A percentile compares a stretch with the other conserved stretches of the same genome.
Conservation (phyloP, 2,113 vertebrate genomes). For the Romanogobio albipinnatus region DNA sequence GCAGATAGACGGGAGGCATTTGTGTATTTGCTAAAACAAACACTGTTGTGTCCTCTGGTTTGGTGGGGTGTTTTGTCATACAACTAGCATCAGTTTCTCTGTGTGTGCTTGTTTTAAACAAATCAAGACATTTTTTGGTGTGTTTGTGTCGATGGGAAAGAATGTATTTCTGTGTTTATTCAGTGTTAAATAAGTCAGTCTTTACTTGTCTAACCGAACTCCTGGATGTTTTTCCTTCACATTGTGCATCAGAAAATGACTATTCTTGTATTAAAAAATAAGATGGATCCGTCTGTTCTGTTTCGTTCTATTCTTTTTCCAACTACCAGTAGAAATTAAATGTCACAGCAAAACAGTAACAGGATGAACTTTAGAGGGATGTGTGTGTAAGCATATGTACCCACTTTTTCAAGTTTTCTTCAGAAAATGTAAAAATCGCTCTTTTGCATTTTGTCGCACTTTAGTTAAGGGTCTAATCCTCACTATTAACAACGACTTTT, state of each 20-base stretch:
- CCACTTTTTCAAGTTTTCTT: too few relatives aligned
- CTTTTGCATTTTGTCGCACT: too few relatives aligned
- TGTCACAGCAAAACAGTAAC: not conserved
- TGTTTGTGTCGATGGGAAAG: not conserved
- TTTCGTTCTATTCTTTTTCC: not conserved
- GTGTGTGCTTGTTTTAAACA: not conserved
- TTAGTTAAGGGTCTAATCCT: too few relatives aligned
- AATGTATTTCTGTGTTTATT: slow-evolving; percentile 25
- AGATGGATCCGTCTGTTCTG: not conserved
- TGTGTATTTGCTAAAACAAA: not conserved
- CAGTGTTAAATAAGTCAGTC: slow-evolving; percentile 32
- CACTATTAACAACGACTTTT: too few relatives aligned
- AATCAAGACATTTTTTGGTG: not conserved
- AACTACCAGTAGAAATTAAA: not conserved
- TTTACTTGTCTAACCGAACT: slow-evolving; percentile 64
- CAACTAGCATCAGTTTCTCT: slow-evolving; percentile 44
- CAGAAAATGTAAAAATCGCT: too few relatives aligned
- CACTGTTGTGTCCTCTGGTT: not conserved
- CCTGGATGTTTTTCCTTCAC: slow-evolving; percentile 67
- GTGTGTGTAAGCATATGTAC: not conserved
- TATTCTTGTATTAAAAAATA: slow-evolving; percentile 81
- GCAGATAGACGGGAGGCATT: slow-evolving; percentile 17
- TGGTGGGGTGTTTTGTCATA: slow-evolving; percentile 25
- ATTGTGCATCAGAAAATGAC: slow-evolving; percentile 73
- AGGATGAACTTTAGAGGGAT: not conserved